Evolutionary conservation across 2,113 vertebrate species (phyloP), one percentile per base, ranked within the genome.

Genomic region (Passer domesticus): DNA sequence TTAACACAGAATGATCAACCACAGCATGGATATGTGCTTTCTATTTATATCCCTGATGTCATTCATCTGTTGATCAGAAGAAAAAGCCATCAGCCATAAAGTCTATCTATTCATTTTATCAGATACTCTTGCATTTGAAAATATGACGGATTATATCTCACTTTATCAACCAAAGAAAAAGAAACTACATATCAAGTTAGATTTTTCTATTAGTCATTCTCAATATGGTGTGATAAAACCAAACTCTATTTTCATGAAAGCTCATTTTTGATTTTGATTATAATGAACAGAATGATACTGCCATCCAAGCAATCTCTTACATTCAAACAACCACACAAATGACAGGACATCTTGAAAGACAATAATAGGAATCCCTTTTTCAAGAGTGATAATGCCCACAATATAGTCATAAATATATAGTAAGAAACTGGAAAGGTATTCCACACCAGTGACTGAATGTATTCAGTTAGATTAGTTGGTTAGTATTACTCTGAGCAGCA

Each of bases 31-130:
- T 33, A 81, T 90, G 44, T 64, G 22, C 47, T 18, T 59, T 64
- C 50, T 83, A 74, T 87, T 83, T 70, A 53, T 84, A 62, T 37
- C 35, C 30, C 85, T 72, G 80, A 76, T 87, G 69, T 77, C 9
- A 4, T 90, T 95, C 77, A 87, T 93, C 74, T 82, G 89, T 79
- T 92, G 76, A 92, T 86, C 59, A 89, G n/a, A 72, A 70, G 87
- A 78, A 94, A 94, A 78, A 83, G 22, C 52, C 56, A 88, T 69
- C 37, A 86, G 24, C 62, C 46, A n/a, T 88, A 66, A 94, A 91
- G 28, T 76, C 41, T 80, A 35, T 83, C 50, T 53, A 16, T 94
- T 93, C 53, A 58, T 62, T 87, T 89, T 49, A 35, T 72, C 62
- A 89, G n/a, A n/a, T 86, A 79, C 31, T 78, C 22, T 47, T 83